Conservation (phyloP, 1,140 invertebrate genomes). For the Cydia splendana region DNA sequence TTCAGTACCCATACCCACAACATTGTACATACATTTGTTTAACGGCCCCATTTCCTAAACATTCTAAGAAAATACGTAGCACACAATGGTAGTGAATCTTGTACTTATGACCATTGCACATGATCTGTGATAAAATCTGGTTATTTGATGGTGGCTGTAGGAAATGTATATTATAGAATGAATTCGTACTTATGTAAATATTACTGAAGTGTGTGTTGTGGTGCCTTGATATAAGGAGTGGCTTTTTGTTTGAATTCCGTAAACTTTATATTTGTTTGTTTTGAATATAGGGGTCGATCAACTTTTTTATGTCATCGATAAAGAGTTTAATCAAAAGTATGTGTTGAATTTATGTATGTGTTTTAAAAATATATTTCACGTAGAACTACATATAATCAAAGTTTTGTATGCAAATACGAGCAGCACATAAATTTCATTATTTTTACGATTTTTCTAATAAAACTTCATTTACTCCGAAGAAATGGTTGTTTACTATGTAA, state of each 20-base stretch:
- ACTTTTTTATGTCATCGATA: no score
- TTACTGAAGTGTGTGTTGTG: constrained; percentile 1
- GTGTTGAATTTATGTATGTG: no score
- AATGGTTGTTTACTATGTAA: no score
- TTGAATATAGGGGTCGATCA: no score
- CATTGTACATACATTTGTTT: constrained; percentile 7
- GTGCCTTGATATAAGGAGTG: background rate
- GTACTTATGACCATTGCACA: constrained; percentile 2
- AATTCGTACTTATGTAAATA: background rate
- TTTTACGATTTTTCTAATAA: no score
- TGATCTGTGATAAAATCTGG: background rate
- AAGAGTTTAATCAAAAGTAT: no score
- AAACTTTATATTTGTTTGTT: background rate
- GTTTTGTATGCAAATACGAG: no score
- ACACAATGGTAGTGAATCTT: background rate
- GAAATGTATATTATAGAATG: background rate
- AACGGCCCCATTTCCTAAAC: constrained; percentile 2
- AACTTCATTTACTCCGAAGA: no score
- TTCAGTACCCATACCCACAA: constrained; percentile 45
- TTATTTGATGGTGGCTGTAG: constrained; percentile 7
- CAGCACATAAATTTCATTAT: no score
- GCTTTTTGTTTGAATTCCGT: background rate
- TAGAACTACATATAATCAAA: no score
- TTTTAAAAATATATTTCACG: no score
- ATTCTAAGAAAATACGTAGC: background rate